Conservation (phyloP, 2,888 invertebrate genomes). For the Lasioglossum lativentre region DNA sequence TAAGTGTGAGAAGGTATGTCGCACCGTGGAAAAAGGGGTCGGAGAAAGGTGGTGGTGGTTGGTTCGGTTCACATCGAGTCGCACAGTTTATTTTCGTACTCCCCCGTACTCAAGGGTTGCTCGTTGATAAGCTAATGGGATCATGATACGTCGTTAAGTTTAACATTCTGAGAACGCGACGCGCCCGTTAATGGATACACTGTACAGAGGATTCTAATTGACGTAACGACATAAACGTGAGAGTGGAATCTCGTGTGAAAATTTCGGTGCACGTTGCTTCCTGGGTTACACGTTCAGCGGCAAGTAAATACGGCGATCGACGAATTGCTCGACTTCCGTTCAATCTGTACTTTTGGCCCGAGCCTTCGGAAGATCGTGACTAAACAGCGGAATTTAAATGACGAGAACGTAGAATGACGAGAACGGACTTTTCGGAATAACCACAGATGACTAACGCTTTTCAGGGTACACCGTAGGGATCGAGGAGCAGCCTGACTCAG, state of each 20-base stretch:
- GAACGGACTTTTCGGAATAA: background rate
- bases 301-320: background rate
- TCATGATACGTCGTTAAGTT: conserved; percentile 71
- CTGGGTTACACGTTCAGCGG: background rate
- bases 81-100: conserved; percentile 80
- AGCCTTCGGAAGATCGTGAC: background rate
- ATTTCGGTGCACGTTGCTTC: background rate
- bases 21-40: conserved; percentile 49
- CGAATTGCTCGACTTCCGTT: background rate
- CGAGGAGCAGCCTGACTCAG: background rate
- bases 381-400: background rate
- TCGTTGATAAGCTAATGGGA: conserved; percentile 82
- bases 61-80: conserved; percentile 77
- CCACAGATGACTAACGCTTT: background rate
- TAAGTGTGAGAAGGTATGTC: conserved; percentile 69
- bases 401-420: background rate
- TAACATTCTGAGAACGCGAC: conserved; percentile 69
- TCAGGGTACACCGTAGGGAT: background rate
- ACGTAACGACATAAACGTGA: conserved; percentile 47
- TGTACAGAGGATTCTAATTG: conserved; percentile 30
- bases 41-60: conserved; percentile 69
- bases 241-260: conserved; percentile 50
- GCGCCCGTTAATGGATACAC: conserved; percentile 59
- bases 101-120: conserved; percentile 76
- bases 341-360: background rate